These are phyloP conservation scores for Belgica antarctica DNA, from an alignment of 2,888 invertebrate genomes.

Conservation along the genomic window DNA sequence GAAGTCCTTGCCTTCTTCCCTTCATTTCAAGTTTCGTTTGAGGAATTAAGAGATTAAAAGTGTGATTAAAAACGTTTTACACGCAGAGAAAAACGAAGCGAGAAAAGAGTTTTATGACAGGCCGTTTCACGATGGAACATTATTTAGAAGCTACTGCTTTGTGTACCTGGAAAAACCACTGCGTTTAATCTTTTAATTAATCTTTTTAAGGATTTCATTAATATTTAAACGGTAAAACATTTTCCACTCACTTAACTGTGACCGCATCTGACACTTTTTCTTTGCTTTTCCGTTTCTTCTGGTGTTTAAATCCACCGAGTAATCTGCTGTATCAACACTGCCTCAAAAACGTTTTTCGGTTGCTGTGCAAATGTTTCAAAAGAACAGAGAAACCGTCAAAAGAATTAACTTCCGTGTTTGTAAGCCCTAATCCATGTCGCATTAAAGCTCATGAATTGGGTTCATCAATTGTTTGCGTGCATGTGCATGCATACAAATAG, in stretches of 20 bases:
- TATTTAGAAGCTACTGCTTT: background rate
- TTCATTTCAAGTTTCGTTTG: background rate
- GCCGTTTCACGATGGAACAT: background rate
- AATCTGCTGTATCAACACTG: slow-evolving; percentile 3
- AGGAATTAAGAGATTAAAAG: slow-evolving; percentile 39
- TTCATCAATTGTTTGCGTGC: slow-evolving; percentile 13
- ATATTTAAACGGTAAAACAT: slow-evolving; percentile 24
- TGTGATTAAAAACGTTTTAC: slow-evolving; percentile 26
- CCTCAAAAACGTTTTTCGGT: background rate
- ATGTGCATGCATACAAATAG: slow-evolving; percentile 11
- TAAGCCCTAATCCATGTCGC: background rate
- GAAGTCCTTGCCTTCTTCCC: background rate
- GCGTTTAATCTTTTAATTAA: slow-evolving; percentile 41
- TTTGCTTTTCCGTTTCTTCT: background rate
- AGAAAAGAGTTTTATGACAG: slow-evolving; percentile 13
- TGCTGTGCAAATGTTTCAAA: background rate
- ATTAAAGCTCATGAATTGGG: background rate
- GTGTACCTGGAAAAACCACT: background rate
- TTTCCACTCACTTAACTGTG: slow-evolving; percentile 30
- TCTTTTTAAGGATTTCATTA: slow-evolving; percentile 40
- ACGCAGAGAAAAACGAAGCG: background rate
- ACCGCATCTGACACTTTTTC: slow-evolving; percentile 24
- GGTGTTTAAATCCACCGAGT: background rate
- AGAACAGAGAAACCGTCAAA: background rate
- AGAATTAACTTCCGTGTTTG: slow-evolving; percentile 22